These are phyloP conservation scores for Himalopsyche kuldschensis DNA, from an alignment of 2,888 invertebrate species.

Conservation along the genomic window DNA sequence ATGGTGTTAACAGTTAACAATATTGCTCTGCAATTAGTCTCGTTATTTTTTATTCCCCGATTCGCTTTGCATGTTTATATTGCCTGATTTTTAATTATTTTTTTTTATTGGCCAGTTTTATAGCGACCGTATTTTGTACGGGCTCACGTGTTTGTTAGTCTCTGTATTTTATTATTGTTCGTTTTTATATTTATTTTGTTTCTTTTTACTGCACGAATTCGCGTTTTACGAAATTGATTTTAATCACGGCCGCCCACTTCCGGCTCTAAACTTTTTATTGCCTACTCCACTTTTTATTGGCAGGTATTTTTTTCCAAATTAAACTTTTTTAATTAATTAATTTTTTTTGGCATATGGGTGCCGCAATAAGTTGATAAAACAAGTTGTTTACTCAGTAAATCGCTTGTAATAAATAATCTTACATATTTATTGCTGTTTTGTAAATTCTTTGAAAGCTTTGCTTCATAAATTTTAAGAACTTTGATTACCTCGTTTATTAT, in stretches of 20 bases:
- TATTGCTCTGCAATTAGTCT: neutral
- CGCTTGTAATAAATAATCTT: no score
- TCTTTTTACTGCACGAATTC: neutral
- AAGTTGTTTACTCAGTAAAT: no score
- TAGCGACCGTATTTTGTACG: constrained; percentile 4
- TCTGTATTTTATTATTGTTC: neutral
- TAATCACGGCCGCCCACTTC: constrained; percentile 14
- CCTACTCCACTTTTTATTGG: neutral
- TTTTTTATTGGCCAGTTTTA: constrained; percentile 2
- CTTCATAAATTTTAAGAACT: no score
- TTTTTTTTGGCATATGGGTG: neutral
- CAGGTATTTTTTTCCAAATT: neutral
- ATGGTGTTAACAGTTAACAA: neutral
- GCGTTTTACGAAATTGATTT: constrained; percentile 4
- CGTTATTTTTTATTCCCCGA: constrained; percentile 7
- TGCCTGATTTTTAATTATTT: constrained; percentile 5
- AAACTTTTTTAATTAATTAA: neutral
- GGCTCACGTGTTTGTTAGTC: neutral
- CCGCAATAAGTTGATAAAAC: neutral
- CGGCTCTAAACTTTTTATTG: constrained; percentile 11
- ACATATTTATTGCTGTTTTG: no score
- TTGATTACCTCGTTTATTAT: no score
- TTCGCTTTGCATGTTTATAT: constrained; percentile 24
- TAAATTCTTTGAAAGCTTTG: no score
- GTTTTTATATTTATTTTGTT: constrained; percentile 2